A percentile compares a stretch with the other conserved stretches of the same genome.
Conservation (phyloP, 2,797 vertebrate genomes). For the Avahi laniger region DNA sequence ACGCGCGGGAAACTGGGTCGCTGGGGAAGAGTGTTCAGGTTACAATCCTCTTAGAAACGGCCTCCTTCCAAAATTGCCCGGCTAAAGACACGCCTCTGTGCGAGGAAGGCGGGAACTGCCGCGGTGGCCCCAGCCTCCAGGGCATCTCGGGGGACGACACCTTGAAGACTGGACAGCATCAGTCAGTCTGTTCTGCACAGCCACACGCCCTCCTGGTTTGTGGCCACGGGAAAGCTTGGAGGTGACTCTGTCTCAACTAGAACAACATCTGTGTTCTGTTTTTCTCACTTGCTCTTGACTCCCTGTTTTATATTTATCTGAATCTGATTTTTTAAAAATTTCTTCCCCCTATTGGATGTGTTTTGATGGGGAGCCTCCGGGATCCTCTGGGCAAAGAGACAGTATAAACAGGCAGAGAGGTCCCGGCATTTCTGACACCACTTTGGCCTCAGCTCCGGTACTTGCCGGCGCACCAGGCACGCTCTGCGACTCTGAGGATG, state of each 20-base stretch:
- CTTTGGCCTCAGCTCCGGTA: not conserved
- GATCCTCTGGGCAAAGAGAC: not conserved
- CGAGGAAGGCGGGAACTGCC: accelerated
- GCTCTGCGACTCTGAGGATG: accelerated
- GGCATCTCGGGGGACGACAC: not conserved
- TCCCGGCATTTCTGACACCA: not conserved
- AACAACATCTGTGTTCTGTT: accelerated
- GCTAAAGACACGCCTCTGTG: accelerated
- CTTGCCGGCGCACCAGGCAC: not conserved
- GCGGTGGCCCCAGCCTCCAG: accelerated
- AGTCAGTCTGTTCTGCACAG: accelerated
- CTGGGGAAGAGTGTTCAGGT: accelerated
- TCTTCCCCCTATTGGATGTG: not conserved
- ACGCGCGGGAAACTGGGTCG: accelerated
- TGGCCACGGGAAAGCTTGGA: not conserved
- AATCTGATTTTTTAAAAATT: not conserved
- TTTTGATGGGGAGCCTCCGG: not conserved
- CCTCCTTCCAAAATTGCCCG: not conserved
- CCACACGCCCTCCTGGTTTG: accelerated
- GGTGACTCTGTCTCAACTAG: accelerated
- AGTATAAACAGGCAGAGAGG: not conserved
- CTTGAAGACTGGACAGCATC: accelerated
- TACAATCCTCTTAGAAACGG: accelerated
- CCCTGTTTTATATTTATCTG: not conserved
- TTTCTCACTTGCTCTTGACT: not conserved